Evolutionary conservation across 2,113 vertebrate genomes (phyloP).

Genomic region (Nesogale talazaci): DNA sequence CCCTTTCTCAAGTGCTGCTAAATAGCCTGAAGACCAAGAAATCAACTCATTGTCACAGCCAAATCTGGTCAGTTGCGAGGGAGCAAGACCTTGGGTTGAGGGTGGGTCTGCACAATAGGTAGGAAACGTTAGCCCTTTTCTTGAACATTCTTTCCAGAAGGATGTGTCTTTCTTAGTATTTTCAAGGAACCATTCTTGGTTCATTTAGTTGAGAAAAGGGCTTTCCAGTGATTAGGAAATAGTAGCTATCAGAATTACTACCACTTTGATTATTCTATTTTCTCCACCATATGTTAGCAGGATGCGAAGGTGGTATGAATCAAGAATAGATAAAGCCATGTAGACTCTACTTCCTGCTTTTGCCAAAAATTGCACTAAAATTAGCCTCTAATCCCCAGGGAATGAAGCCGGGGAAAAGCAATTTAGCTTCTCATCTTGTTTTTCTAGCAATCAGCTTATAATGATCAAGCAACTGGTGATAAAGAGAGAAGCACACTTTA

Average conservation of each 20-base stretch:
- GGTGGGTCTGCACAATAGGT: neutral
- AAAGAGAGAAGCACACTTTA: constrained; percentile 39
- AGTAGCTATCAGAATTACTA: neutral
- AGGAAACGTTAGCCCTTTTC: constrained; percentile 34
- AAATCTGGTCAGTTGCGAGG: neutral
- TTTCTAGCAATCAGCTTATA: constrained; percentile 66
- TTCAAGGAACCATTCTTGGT: neutral
- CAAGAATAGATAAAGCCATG: constrained; percentile 32
- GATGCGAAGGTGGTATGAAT: constrained; percentile 44
- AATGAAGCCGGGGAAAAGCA: constrained; percentile 55
- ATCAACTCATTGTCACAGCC: constrained; percentile 9
- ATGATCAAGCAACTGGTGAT: constrained; percentile 64
- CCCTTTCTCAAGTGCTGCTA: constrained; percentile 38
- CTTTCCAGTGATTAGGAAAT: neutral
- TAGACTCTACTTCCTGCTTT: constrained; percentile 57
- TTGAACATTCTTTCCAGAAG: neutral
- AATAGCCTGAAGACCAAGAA: constrained; percentile 43
- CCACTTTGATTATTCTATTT: neutral
- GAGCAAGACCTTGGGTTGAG: neutral
- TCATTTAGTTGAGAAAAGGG: constrained; percentile 29
- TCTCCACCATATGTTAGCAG: constrained; percentile 26
- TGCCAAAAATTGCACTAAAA: constrained; percentile 60
- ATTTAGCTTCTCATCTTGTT: constrained; percentile 70
- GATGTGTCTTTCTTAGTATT: constrained; percentile 47
- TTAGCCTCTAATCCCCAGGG: constrained; percentile 51